These are phyloP conservation scores for Heliothis subflexa DNA, from an alignment of 1,140 invertebrate species.

Conservation along the genomic window DNA sequence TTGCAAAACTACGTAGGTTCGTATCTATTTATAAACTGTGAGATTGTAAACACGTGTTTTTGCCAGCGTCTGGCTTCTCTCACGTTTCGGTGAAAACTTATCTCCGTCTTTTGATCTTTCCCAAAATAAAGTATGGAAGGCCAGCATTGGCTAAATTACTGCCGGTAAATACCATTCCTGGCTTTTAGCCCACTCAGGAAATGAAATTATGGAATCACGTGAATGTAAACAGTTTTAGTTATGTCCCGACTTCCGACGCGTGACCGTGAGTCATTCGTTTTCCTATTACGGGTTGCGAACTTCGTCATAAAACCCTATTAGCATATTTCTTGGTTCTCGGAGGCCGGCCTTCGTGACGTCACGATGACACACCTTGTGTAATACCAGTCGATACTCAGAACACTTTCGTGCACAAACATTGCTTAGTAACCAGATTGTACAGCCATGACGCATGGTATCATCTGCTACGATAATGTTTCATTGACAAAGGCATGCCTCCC, in stretches of 20 bases:
- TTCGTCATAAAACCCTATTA: constrained; percentile 23
- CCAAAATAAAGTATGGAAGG: not conserved
- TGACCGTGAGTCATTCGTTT: constrained; percentile 32
- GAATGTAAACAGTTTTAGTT: not conserved
- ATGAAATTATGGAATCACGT: not conserved
- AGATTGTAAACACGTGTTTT: constrained; percentile 3
- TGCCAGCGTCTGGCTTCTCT: not conserved
- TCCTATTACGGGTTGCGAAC: constrained; percentile 7
- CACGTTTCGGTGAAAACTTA: not conserved
- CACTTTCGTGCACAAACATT: not conserved
- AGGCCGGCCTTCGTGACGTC: constrained; percentile 26
- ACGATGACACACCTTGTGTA: not conserved
- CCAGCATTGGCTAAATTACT: not conserved
- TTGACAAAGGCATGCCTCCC: constrained; percentile 4
- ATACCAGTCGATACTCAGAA: not conserved
- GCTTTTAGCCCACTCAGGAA: constrained; percentile 6
- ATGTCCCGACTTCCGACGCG: not conserved
- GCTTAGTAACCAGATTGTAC: constrained; percentile 5
- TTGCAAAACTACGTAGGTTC: not conserved
- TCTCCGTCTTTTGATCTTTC: not conserved
- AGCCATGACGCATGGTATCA: not conserved
- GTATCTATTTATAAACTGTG: not conserved
- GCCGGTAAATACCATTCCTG: constrained; percentile 14
- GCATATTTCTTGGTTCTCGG: constrained; percentile 8
- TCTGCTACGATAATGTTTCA: not conserved